A percentile compares a stretch with the other conserved stretches of the same genome.
Evolutionary conservation across 1,140 invertebrate genomes (phyloP).

Genomic region (Pseudomyrmex flavicornis): DNA sequence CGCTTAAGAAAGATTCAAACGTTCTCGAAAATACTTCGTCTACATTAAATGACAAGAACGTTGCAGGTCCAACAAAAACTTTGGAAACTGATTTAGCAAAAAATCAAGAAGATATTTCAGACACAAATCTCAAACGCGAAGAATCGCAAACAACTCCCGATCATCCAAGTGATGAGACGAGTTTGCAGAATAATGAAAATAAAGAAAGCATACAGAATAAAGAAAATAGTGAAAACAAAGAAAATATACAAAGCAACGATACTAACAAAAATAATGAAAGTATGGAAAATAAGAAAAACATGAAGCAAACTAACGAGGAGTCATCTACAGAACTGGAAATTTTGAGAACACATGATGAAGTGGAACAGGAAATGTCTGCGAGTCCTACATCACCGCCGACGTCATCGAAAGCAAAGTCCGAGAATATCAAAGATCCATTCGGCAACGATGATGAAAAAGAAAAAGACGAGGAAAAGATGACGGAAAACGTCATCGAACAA

Average conservation of each 20-base stretch:
- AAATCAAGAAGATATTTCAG: background rate
- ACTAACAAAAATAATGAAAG: conserved; percentile 1
- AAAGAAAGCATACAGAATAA: background rate
- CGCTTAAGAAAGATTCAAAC: conserved; percentile 2
- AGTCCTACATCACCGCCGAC: conserved; percentile 72
- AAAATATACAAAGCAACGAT: background rate
- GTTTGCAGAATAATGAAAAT: background rate
- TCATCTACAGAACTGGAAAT: background rate
- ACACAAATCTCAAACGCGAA: background rate
- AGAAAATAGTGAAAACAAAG: background rate
- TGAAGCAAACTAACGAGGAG: conserved; percentile 24
- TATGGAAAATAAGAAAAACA: background rate
- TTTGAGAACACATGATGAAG: background rate
- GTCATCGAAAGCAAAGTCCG: conserved; percentile 74
- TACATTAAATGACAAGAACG: background rate
- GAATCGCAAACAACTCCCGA: background rate
- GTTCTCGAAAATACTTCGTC: background rate
- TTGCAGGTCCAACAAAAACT: background rate
- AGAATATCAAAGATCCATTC: conserved; percentile 42
- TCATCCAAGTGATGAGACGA: background rate
- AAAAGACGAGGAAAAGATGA: conserved; percentile 40
- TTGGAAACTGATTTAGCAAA: background rate
- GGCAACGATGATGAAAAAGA: conserved; percentile 54
- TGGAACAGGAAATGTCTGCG: background rate
- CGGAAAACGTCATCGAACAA: conserved; percentile 24